Base-by-base conservation (phyloP, 1,140 invertebrate species). In the Leptinotarsa defecta region DNA sequence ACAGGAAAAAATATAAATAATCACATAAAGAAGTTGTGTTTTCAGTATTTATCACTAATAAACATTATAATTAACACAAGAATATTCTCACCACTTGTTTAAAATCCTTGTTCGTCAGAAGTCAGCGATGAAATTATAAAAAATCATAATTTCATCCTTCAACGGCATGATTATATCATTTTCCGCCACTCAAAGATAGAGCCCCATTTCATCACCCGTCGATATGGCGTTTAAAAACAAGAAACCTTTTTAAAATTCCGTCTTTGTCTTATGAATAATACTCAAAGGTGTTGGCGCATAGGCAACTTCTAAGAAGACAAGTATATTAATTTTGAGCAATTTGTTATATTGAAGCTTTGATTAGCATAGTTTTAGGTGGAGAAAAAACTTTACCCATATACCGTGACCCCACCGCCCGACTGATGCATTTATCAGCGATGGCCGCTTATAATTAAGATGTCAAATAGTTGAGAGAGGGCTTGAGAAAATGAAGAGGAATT, bases 381-480 rank as follows among this genome's bases (percentile, higher is more conserved):
- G 72, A 64, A 72, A 64, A 76, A 76, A 72, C 48, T 48, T 65
- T 52, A 20, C 64, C 19, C 67, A 65, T 73, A 57, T 48, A 57
- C 48, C 70, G 61, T 57, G 52, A 57, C 70, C 11, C 4, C 70
- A 19, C 17, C 19, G 61, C 19, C 27, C 3, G 61, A n/a, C 61
- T 73, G 71, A 52, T 43, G 75, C 71, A 81, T 81, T 78, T 80
- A 81, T 81, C 78, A 81, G 76, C 75, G 65, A 62, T 64, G 67
- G 65, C 67, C 64, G 76, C 64, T 79, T 79, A 81, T 81, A 81
- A 81, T 81, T 79, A 81, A 80, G 80, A 81, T 77, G 80, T 81
- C 76, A 62, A 43, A 52, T 27, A 48, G 20, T 49, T 62, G 22
- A 11, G 43, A 27, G 34, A 71, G 70, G 70, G 52, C 27, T 5